These are phyloP conservation scores for Dromius quadrimaculatus DNA, from an alignment of 2,888 invertebrate genomes.

Conservation along the genomic window DNA sequence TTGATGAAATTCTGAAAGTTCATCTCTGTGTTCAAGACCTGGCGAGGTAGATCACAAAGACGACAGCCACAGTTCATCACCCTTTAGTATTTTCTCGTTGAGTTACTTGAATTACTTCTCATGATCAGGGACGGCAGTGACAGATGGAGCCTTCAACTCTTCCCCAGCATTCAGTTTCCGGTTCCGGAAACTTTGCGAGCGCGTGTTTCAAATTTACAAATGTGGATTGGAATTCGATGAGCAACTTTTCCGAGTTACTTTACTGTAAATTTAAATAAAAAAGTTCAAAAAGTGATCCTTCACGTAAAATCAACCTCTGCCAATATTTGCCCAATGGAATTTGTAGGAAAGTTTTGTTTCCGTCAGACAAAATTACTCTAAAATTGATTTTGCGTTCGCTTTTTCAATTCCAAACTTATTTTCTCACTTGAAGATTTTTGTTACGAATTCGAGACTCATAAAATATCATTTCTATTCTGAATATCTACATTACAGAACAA, in stretches of 20 bases:
- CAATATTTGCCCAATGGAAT: constrained; percentile 13
- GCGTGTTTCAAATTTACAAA: constrained; percentile 42
- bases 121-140: background rate
- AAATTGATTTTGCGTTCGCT: too few relatives aligned
- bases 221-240: constrained; percentile 35
- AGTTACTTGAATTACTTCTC: constrained; percentile 16
- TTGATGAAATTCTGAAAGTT: constrained; percentile 24
- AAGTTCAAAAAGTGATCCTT: constrained; percentile 36
- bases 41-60: background rate
- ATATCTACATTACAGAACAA: too few relatives aligned
- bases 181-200: constrained; percentile 8
- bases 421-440: too few relatives aligned
- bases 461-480: too few relatives aligned
- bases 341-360: too few relatives aligned
- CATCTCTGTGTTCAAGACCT: constrained; percentile 17
- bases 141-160: background rate
- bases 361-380: too few relatives aligned
- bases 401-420: too few relatives aligned
- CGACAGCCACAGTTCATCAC: constrained; percentile 37
- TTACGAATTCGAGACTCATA: too few relatives aligned
- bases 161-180: constrained; percentile 7
- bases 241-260: constrained; percentile 29
- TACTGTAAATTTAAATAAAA: constrained; percentile 31
- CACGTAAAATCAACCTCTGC: constrained; percentile 26
- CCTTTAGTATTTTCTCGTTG: constrained; percentile 31